Conservation (phyloP, 1,140 invertebrate genomes). For the Diorhabda carinulata region DNA sequence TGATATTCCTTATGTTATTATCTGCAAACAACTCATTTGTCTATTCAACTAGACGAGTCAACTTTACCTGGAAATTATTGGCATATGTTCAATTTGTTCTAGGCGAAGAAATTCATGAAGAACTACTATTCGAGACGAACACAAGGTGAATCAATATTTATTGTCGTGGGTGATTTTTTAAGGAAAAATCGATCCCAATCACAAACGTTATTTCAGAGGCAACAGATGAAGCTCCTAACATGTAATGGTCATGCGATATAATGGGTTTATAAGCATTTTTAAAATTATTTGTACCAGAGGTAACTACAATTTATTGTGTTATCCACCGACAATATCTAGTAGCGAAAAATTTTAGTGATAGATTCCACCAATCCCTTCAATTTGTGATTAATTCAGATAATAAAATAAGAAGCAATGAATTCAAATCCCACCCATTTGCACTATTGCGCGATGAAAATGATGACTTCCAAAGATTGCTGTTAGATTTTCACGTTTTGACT, state of each 20-base stretch:
- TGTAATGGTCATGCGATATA: slow-evolving; percentile 16
- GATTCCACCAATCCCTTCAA: background rate
- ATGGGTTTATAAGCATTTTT: background rate
- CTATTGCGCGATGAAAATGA: background rate
- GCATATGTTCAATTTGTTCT: slow-evolving; percentile 46
- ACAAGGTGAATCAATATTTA: slow-evolving; percentile 48
- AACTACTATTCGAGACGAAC: slow-evolving; percentile 46
- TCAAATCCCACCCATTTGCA: background rate
- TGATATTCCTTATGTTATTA: slow-evolving; percentile 26
- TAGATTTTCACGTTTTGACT: background rate
- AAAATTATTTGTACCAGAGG: too few species aligned
- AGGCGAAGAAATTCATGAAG: slow-evolving; percentile 41
- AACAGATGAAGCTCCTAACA: slow-evolving; percentile 33
- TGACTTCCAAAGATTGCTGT: background rate
- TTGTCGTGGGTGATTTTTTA: slow-evolving; percentile 38
- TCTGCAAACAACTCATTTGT: slow-evolving; percentile 33
- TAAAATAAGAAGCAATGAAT: background rate
- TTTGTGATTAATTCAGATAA: background rate
- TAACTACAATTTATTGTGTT: too few species aligned
- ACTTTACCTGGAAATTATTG: slow-evolving; percentile 42
- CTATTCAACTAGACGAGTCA: slow-evolving; percentile 26
- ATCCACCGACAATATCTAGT: too few species aligned
- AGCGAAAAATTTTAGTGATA: background rate
- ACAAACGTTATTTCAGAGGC: slow-evolving; percentile 36
- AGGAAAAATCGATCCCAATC: slow-evolving; percentile 24